Conservation (phyloP, 2,113 vertebrate genomes). For the Mastomys coucha region DNA sequence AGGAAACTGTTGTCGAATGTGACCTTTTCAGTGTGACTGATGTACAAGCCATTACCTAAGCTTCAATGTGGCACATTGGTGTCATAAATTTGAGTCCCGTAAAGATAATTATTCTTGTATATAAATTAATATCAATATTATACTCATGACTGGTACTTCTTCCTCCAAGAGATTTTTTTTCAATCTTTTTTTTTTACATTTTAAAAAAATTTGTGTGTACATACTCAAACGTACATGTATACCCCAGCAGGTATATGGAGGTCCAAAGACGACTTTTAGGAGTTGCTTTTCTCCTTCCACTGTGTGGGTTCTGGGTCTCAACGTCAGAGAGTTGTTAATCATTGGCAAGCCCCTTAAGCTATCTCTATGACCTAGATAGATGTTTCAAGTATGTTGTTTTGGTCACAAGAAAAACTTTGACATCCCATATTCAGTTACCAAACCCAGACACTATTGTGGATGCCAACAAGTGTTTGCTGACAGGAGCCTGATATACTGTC, state of each 20-base stretch:
- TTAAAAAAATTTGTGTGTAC: background rate
- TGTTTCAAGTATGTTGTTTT: constrained; percentile 37
- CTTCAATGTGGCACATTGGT: background rate
- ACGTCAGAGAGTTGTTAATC: background rate
- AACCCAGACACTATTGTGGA: too few species aligned
- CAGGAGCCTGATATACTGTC: too few species aligned
- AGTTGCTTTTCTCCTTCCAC: background rate
- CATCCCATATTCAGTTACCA: too few species aligned
- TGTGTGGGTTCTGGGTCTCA: background rate
- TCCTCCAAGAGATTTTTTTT: background rate
- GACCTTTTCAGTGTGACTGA: background rate
- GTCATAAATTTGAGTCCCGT: background rate
- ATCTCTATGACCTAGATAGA: background rate
- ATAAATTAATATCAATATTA: constrained; percentile 9
- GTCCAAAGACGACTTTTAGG: too few species aligned
- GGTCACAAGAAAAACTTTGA: constrained; percentile 18
- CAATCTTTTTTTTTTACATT: background rate
- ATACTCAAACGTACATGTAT: too few species aligned
- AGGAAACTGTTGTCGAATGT: constrained; percentile 23
- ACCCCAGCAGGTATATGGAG: too few species aligned
- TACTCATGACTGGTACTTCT: background rate
- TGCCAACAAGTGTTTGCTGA: too few species aligned
- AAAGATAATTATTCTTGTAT: background rate
- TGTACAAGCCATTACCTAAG: background rate
- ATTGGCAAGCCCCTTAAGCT: background rate